A percentile compares a stretch with the other conserved stretches of the same genome.
Evolutionary conservation across 2,113 vertebrate genomes (phyloP).

Genomic region (Notiomystis cincta): DNA sequence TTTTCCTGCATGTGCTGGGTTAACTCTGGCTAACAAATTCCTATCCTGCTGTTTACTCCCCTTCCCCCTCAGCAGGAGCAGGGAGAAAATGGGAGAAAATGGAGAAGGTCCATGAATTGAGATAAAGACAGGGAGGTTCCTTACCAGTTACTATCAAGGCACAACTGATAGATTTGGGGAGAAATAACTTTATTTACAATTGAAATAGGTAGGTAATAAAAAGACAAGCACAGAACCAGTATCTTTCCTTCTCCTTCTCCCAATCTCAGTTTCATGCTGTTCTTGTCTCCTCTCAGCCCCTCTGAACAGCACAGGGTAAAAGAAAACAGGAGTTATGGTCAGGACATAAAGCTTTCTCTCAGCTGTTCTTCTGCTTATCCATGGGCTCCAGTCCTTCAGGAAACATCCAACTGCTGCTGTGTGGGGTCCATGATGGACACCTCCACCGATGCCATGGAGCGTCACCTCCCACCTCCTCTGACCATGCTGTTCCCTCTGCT

Average conservation of each 20-base stretch:
- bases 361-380: background rate
- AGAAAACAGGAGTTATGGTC: background rate
- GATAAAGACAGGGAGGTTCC: background rate
- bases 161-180: background rate
- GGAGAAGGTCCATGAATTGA: background rate
- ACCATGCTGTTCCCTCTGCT: background rate
- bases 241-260: background rate
- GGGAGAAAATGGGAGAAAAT: background rate
- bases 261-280: background rate
- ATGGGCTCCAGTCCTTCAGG: background rate
- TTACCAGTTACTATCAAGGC: background rate
- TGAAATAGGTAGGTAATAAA: background rate
- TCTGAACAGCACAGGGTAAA: background rate
- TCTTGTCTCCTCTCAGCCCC: background rate
- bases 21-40: background rate
- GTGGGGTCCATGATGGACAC: rapidly evolving
- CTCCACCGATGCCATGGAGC: background rate
- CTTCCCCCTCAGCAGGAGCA: background rate
- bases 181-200: background rate
- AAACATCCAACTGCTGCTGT: rapidly evolving
- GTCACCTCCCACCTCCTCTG: background rate
- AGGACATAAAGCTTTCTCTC: background rate
- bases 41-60: background rate
- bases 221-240: background rate
- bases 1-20: background rate